These are phyloP conservation scores for Labeo catla DNA, from an alignment of 2,113 vertebrate genomes.

Conservation along the genomic window DNA sequence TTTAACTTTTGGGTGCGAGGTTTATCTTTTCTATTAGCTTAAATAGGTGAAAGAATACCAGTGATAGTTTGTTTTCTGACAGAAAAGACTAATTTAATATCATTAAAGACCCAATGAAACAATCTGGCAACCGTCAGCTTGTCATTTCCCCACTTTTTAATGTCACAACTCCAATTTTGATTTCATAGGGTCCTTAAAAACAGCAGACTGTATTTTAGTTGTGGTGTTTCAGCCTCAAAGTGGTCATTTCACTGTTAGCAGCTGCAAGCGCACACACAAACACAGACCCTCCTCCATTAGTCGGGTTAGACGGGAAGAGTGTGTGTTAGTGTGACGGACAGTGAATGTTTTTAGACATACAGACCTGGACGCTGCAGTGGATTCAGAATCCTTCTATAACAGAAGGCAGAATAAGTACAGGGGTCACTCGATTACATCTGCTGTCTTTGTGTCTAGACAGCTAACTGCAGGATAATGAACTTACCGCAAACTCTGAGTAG, in stretches of 20 bases:
- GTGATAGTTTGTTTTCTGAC: background rate
- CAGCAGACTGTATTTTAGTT: background rate
- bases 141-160: background rate
- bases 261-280: background rate
- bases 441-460: conserved; percentile 63
- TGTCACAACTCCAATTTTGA: background rate
- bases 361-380: conserved; percentile 64
- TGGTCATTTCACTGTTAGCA: background rate
- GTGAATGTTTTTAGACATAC: conserved; percentile 48
- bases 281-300: conserved; percentile 28
- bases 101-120: background rate
- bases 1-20: no score
- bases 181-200: background rate
- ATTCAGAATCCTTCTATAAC: conserved; percentile 69
- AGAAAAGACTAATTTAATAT: background rate
- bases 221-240: background rate
- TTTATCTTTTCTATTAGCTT: background rate
- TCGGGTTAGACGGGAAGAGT: conserved; percentile 28
- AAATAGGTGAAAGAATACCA: background rate
- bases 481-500: conserved; percentile 97
- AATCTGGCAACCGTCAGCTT: background rate
- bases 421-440: background rate
- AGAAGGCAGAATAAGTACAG: conserved; percentile 57
- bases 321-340: conserved; percentile 31
- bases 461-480: conserved; percentile 64